Percentiles rank a stretch among this genome's conserved stretches.
Evolutionary conservation across 2,797 vertebrate genomes (phyloP).

Genomic region (Halcyon chelicuti): DNA sequence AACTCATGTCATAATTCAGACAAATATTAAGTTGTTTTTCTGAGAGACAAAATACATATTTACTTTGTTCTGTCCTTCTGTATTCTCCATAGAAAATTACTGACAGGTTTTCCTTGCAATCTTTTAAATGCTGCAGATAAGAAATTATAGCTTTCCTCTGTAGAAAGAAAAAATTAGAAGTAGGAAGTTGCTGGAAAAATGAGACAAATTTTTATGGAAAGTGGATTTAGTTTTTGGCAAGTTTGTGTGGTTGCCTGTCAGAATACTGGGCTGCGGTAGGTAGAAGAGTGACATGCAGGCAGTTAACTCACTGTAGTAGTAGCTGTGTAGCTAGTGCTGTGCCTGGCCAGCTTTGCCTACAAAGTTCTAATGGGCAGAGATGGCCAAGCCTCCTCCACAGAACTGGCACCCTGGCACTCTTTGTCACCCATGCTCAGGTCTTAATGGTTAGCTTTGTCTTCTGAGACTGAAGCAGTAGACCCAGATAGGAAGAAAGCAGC

Average conservation of each 20-base stretch:
- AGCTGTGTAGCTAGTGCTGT: not conserved
- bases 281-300: not conserved
- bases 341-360: not conserved
- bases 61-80: not conserved
- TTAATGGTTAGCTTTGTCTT: not conserved
- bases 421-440: accelerated
- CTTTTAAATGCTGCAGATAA: not conserved
- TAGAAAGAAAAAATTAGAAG: too few relatives aligned
- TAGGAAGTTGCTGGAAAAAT: not conserved
- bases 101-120: not conserved
- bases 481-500: not conserved
- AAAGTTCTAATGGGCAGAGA: not conserved
- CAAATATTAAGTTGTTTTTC: not conserved
- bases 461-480: not conserved
- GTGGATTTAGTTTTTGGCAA: not conserved
- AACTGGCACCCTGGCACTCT: accelerated
- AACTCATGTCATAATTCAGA: not conserved
- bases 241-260: not conserved
- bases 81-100: not conserved
- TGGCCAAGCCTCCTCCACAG: not conserved
- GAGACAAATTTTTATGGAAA: not conserved
- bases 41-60: not conserved
- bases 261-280: accelerated
- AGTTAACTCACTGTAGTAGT: too few relatives aligned
- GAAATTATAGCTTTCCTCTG: not conserved